Conservation (phyloP, 2,888 invertebrate genomes). For the Diarsia mendica region DNA sequence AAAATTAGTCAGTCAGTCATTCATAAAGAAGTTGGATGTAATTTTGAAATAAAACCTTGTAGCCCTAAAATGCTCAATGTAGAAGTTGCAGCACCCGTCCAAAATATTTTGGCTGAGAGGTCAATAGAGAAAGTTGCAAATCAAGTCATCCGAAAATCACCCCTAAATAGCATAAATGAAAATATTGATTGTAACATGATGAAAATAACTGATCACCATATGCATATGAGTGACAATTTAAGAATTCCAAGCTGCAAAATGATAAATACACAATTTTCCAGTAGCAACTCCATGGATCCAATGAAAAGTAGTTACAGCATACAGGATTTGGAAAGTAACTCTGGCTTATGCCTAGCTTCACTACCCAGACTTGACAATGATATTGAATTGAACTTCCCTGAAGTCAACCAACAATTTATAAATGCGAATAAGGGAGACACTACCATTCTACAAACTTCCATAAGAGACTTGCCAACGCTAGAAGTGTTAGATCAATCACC, state of each 20-base stretch:
- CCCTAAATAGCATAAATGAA: constrained; percentile 70
- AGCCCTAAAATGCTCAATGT: constrained; percentile 89
- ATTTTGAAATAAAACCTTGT: constrained; percentile 89
- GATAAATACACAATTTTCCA: constrained; percentile 78
- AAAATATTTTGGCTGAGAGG: constrained; percentile 82
- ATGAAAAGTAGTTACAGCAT: constrained; percentile 81
- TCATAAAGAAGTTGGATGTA: constrained; percentile 89
- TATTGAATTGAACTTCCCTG: constrained; percentile 87
- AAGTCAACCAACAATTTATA: constrained; percentile 88
- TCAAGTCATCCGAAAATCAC: constrained; percentile 76
- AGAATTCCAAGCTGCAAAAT: constrained; percentile 83
- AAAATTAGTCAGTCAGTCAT: constrained; percentile 90
- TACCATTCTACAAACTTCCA: constrained; percentile 57
- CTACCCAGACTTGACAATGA: constrained; percentile 87
- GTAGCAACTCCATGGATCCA: constrained; percentile 70
- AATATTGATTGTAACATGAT: constrained; percentile 70
- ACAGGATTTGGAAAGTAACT: constrained; percentile 86
- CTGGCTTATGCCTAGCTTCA: constrained; percentile 85
- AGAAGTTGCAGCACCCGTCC: constrained; percentile 83
- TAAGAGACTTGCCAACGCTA: constrained; percentile 72
- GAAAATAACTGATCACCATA: constrained; percentile 68
- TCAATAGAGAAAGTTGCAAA: constrained; percentile 86
- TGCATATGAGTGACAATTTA: constrained; percentile 66
- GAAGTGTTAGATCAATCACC: constrained; percentile 67
- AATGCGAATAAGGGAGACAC: constrained; percentile 84